phyloP scores from a whole-genome alignment of 2,888 invertebrate genomes.

The Protonemura montana region DNA sequence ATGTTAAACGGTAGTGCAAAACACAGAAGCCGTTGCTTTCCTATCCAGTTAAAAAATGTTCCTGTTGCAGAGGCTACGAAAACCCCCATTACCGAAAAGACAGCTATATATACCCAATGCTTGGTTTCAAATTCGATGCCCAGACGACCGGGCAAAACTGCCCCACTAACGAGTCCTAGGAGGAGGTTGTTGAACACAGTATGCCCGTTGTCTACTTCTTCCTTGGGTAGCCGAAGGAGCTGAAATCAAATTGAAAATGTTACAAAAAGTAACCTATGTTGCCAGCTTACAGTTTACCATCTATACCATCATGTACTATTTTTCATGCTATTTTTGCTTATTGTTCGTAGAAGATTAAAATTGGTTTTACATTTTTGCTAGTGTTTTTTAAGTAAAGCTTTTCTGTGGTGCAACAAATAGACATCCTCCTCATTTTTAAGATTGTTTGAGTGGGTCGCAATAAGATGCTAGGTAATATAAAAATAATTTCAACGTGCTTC shows the following conservation, averaged over 20 bases:
- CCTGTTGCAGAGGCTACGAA: slow-evolving; percentile 44
- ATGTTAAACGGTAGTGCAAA: slow-evolving; percentile 59
- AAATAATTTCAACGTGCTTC: too few relatives aligned
- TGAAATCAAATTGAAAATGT: slow-evolving; percentile 17
- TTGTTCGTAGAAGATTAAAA: too few relatives aligned
- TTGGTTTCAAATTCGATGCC: slow-evolving; percentile 36
- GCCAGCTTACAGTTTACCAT: too few relatives aligned
- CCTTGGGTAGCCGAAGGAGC: slow-evolving; percentile 36
- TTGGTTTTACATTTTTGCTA: too few relatives aligned
- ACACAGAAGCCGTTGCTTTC: slow-evolving; percentile 55
- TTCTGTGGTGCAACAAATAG: too few relatives aligned
- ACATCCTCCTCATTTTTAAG: too few relatives aligned
- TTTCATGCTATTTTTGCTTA: too few relatives aligned
- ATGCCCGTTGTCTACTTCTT: slow-evolving; percentile 44
- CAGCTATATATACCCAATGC: slow-evolving; percentile 40
- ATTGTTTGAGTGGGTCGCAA: too few relatives aligned
- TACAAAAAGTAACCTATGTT: too few relatives aligned
- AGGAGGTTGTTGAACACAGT: slow-evolving; percentile 57
- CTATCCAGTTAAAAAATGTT: slow-evolving; percentile 42
- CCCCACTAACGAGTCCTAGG: slow-evolving; percentile 51
- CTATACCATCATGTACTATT: too few relatives aligned
- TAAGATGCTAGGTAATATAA: too few relatives aligned
- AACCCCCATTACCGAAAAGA: slow-evolving; percentile 39
- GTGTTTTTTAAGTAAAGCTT: too few relatives aligned
- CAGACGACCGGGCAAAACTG: slow-evolving; percentile 31